These are phyloP conservation scores for Trachemys scripta DNA, from an alignment of 2,113 vertebrate species.

Conservation along the genomic window DNA sequence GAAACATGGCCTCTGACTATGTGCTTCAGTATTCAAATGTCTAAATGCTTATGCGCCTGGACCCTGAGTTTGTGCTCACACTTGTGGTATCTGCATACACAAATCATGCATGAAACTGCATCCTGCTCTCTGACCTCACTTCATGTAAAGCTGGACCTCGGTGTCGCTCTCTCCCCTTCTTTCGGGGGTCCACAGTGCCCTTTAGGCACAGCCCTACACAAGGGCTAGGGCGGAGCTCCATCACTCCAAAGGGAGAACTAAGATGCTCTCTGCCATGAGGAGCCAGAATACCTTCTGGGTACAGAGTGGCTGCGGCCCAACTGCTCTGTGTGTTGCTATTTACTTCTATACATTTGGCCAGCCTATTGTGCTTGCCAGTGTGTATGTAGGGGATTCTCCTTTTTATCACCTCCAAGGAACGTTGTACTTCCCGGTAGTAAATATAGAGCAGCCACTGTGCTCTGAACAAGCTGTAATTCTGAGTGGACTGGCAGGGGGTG, in stretches of 20 bases:
- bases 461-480: neutral
- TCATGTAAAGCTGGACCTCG: neutral
- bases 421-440: neutral
- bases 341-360: neutral
- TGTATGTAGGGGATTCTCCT: neutral
- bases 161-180: neutral
- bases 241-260: neutral
- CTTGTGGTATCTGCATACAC: neutral
- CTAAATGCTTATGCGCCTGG: neutral
- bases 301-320: neutral
- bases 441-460: neutral
- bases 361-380: neutral
- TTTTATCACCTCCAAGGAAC: neutral
- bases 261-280: neutral
- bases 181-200: neutral
- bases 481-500: fast-evolving
- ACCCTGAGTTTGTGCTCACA: neutral
- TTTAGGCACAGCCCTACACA: neutral
- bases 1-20: neutral
- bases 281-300: neutral
- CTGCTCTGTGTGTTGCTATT: neutral
- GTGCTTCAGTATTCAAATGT: neutral
- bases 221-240: neutral
- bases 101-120: neutral
- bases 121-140: neutral